Percentiles rank a stretch among this genome's conserved stretches.
These are phyloP conservation scores for Rhagonycha fulva DNA, from an alignment of 2,888 invertebrate genomes.

Conservation along the genomic window DNA sequence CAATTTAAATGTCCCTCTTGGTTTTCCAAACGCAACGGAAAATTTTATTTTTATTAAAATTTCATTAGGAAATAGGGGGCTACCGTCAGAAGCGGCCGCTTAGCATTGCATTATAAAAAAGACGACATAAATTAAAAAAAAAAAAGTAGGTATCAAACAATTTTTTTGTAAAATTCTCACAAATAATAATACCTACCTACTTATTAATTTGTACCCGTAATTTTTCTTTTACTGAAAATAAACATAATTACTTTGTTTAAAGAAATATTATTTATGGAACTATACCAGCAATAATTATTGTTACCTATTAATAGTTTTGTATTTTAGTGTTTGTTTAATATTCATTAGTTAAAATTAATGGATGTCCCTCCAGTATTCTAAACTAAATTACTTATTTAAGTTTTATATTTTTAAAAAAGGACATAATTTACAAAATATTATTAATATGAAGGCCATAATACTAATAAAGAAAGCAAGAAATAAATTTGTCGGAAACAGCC, in stretches of 20 bases:
- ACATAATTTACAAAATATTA: not conserved
- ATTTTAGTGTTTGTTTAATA: too few relatives aligned
- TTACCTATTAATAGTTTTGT: too few relatives aligned
- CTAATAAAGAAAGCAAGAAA: not conserved
- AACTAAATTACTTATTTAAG: not conserved
- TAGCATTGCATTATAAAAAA: too few relatives aligned
- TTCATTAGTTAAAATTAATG: not conserved
- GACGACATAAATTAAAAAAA: too few relatives aligned
- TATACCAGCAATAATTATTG: not conserved
- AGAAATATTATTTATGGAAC: not conserved
- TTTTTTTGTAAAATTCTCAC: too few relatives aligned
- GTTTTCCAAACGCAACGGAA: not conserved
- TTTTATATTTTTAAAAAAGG: not conserved
- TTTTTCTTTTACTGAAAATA: not conserved
- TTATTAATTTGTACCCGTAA: not conserved
- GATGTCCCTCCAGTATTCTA: not conserved
- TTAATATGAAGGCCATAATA: not conserved
- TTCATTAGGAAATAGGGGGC: too few relatives aligned
- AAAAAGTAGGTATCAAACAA: too few relatives aligned
- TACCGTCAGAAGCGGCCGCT: too few relatives aligned
- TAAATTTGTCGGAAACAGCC: not conserved
- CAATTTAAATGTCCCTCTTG: not conserved
- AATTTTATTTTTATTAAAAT: not conserved
- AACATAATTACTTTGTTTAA: not conserved
- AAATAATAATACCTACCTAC: too few relatives aligned